A percentile compares a stretch with the other conserved stretches of the same genome.
phyloP scores from a whole-genome alignment of 2,797 vertebrate species.

The Nyctibius grandis region DNA sequence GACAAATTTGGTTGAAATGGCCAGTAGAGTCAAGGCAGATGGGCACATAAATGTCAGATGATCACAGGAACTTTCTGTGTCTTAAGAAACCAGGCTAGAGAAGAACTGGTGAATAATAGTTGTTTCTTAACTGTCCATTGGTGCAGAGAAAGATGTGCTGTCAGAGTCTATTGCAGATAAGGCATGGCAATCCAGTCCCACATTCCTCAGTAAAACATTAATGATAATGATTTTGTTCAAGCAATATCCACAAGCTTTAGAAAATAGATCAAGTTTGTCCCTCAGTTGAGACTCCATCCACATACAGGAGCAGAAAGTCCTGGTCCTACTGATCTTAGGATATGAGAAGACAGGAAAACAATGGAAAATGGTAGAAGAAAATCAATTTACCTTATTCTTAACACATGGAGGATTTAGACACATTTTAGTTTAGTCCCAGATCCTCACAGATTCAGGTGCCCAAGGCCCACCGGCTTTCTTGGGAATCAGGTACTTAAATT shows the following conservation, averaged over 20 bases:
- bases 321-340: background rate
- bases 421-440: background rate
- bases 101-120: background rate
- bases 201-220: background rate
- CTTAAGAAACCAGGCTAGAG: background rate
- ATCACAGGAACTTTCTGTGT: background rate
- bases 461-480: background rate
- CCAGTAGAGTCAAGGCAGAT: background rate
- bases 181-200: background rate
- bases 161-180: background rate
- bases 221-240: background rate
- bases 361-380: background rate
- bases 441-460: background rate
- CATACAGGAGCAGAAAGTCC: background rate
- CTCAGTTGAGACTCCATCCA: background rate
- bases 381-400: background rate
- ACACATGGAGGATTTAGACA: background rate
- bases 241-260: background rate
- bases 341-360: background rate
- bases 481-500: background rate
- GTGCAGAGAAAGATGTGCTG: background rate
- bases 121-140: background rate
- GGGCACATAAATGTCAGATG: background rate
- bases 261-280: background rate
- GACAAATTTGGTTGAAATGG: background rate